Conservation (phyloP, 2,888 invertebrate genomes). For the Limnephilus rhombicus region DNA sequence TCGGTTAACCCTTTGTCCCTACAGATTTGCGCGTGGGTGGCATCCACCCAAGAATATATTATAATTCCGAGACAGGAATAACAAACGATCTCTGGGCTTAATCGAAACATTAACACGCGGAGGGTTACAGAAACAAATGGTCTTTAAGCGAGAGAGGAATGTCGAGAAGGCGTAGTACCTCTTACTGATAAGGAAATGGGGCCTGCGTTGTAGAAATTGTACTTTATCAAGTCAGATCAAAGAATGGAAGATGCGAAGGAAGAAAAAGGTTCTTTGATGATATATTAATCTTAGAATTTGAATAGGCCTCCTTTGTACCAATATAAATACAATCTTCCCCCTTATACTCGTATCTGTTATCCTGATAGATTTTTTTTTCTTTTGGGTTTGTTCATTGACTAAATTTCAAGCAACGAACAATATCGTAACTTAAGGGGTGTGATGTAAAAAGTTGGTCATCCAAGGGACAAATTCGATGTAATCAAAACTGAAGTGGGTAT, state of each 20-base stretch:
- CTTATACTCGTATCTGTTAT: background rate
- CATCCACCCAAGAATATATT: constrained; percentile 11
- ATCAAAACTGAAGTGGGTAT: background rate
- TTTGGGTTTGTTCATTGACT: background rate
- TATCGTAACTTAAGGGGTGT: background rate
- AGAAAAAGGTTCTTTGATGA: background rate
- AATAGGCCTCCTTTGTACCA: background rate
- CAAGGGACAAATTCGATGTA: background rate
- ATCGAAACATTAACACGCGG: constrained; percentile 25
- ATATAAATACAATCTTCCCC: background rate
- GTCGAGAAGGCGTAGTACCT: background rate
- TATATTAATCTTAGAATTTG: constrained; percentile 3
- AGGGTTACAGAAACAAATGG: constrained; percentile 13
- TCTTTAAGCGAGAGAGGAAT: constrained; percentile 15
- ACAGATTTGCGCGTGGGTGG: constrained; percentile 29
- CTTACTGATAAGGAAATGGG: constrained; percentile 16
- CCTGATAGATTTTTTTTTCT: background rate
- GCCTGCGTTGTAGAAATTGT: background rate
- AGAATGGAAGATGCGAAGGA: background rate
- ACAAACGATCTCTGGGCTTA: constrained; percentile 24
- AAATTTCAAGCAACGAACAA: background rate
- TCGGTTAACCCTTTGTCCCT: constrained; percentile 30
- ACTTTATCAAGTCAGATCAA: background rate
- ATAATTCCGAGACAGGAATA: constrained; percentile 28
- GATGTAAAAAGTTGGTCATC: background rate